A percentile compares a stretch with the other conserved stretches of the same genome.
These are phyloP conservation scores for Galaxias olidus DNA, from an alignment of 2,797 vertebrate species.

Conservation along the genomic window DNA sequence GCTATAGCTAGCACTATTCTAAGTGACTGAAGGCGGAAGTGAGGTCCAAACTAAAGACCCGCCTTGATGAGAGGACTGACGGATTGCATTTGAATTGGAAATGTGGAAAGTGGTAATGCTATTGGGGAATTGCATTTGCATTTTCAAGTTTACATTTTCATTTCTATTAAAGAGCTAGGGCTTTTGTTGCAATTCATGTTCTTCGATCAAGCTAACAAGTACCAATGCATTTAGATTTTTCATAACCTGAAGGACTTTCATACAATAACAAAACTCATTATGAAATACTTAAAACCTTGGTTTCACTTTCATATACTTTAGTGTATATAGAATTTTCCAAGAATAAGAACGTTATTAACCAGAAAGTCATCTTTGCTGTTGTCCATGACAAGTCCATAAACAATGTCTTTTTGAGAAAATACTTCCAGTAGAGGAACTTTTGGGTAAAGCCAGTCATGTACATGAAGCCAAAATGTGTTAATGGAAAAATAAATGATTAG, in stretches of 20 bases:
- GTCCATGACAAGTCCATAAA: constrained; percentile 12
- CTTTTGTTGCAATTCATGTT: background rate
- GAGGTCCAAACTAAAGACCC: no score
- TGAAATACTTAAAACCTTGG: background rate
- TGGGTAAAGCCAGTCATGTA: constrained; percentile 7
- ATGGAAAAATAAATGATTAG: constrained; percentile 5
- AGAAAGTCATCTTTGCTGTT: constrained; percentile 4
- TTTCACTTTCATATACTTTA: constrained; percentile 2
- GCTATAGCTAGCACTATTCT: no score
- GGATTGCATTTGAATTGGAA: no score
- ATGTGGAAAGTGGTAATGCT: no score
- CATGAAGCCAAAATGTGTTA: constrained; percentile 1
- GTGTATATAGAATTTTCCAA: constrained; percentile 9
- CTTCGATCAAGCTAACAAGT: background rate
- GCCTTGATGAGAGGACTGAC: no score
- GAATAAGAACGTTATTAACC: constrained; percentile 1
- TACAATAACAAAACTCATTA: background rate
- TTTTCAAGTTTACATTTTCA: no score
- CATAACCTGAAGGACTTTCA: constrained; percentile 1
- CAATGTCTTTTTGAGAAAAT: constrained; percentile 5
- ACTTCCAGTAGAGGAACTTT: background rate
- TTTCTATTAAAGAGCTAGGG: no score
- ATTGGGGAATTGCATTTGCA: no score
- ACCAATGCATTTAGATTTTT: constrained; percentile 6
- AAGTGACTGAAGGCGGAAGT: no score